phyloP scores from a whole-genome alignment of 2,888 invertebrate genomes.

The Dascillus cervinus region DNA sequence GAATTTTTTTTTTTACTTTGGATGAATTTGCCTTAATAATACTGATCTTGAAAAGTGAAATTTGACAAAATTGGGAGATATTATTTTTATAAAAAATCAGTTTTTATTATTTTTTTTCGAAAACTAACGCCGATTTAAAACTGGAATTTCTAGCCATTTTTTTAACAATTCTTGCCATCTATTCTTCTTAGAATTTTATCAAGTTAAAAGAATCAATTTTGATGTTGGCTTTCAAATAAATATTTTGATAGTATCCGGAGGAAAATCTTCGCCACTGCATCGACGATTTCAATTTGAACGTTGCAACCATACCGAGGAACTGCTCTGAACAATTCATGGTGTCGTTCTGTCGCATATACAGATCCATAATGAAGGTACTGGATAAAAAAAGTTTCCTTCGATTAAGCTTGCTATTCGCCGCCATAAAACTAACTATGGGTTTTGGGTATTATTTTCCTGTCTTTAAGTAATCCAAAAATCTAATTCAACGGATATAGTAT shows the following conservation, averaged over 20 bases:
- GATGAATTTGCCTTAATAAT: too few relatives aligned
- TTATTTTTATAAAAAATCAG: too few relatives aligned
- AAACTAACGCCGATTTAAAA: too few relatives aligned
- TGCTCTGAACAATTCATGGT: slow-evolving; percentile 6
- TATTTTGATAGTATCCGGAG: slow-evolving; percentile 13
- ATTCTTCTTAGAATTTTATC: too few relatives aligned
- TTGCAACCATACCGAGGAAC: slow-evolving; percentile 13
- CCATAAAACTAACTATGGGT: slow-evolving; percentile 21
- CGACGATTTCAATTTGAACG: slow-evolving; percentile 21
- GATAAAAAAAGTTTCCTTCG: slow-evolving; percentile 21
- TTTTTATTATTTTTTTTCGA: too few relatives aligned
- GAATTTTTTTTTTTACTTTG: too few relatives aligned
- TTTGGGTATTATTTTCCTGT: slow-evolving; percentile 19
- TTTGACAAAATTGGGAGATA: too few relatives aligned
- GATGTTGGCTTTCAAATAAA: too few relatives aligned
- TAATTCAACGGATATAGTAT: slow-evolving; percentile 12
- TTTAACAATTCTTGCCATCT: too few relatives aligned
- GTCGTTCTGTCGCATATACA: slow-evolving; percentile 11
- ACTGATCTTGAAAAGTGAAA: too few relatives aligned
- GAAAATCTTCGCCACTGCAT: slow-evolving; percentile 23
- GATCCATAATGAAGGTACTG: slow-evolving; percentile 15
- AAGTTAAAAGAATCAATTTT: too few relatives aligned
- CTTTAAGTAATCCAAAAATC: neutral
- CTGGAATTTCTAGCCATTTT: too few relatives aligned
- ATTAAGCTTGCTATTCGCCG: slow-evolving; percentile 17